A percentile compares a stretch with the other conserved stretches of the same genome.
phyloP scores from a whole-genome alignment of 1,140 invertebrate species.

The Spodoptera litura region DNA sequence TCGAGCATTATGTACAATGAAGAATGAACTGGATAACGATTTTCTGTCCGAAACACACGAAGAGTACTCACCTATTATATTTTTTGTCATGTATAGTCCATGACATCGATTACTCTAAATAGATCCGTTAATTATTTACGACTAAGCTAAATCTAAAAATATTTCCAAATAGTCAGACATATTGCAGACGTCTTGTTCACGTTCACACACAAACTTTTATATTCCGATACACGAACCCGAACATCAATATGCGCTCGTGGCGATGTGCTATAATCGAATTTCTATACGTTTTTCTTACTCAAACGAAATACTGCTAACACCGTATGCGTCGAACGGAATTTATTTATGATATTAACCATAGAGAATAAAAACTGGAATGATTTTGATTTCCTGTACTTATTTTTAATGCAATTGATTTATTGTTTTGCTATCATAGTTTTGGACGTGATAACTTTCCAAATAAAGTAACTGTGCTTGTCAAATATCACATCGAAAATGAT shows the following conservation, averaged over 20 bases:
- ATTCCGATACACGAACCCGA: conserved; percentile 65
- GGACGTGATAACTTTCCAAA: no score
- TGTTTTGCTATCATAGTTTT: no score
- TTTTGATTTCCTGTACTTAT: neutral
- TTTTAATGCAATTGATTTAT: no score
- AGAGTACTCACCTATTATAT: conserved; percentile 69
- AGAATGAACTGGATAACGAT: conserved; percentile 69
- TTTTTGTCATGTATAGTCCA: conserved; percentile 78
- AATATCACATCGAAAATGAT: no score
- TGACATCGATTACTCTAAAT: conserved; percentile 70
- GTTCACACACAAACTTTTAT: conserved; percentile 69
- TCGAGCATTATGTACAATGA: conserved; percentile 69
- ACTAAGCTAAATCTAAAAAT: conserved; percentile 82
- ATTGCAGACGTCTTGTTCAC: conserved; percentile 83
- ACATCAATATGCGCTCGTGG: conserved; percentile 60
- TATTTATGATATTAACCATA: conserved; percentile 26
- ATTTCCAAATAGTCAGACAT: conserved; percentile 86
- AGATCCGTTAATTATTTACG: conserved; percentile 68
- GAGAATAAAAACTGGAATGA: conserved; percentile 20
- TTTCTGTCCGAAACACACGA: conserved; percentile 58
- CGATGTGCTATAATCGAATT: conserved; percentile 53
- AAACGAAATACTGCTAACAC: conserved; percentile 12
- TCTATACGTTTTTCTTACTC: conserved; percentile 48
- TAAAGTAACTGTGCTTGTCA: no score
- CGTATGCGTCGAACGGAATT: conserved; percentile 55